phyloP scores from a whole-genome alignment of 2,797 vertebrate genomes.

The Acanthurus leucopareius region DNA sequence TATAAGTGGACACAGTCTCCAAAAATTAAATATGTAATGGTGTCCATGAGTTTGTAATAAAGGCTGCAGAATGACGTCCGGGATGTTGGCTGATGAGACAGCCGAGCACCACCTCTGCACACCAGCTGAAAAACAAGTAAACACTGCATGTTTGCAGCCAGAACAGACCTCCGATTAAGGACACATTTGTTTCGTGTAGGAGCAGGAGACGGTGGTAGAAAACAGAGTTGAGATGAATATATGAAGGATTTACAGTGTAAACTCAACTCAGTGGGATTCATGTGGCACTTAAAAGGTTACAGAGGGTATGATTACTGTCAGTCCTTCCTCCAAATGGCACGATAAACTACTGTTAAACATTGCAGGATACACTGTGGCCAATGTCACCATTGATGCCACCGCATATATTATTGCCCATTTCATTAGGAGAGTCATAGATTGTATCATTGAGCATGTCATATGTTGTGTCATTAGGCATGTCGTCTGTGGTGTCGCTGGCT shows the following conservation, averaged over 20 bases:
- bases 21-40: constrained; percentile 2
- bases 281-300: constrained; percentile 76
- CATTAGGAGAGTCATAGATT: constrained; percentile 57
- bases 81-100: constrained; percentile 29
- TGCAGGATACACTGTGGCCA: constrained; percentile 76
- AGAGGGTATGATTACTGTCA: constrained; percentile 21
- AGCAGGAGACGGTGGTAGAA: constrained; percentile 6
- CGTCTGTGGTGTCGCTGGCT: constrained; percentile 57
- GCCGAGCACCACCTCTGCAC: constrained; percentile 19
- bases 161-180: constrained; percentile 26
- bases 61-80: constrained; percentile 46
- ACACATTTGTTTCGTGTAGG: constrained; percentile 38
- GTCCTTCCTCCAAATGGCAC: constrained; percentile 56
- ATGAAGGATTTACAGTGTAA: constrained; percentile 42
- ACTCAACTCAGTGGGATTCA: constrained; percentile 50
- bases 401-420: constrained; percentile 39
- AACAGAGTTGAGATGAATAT: constrained; percentile 36
- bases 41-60: constrained; percentile 26
- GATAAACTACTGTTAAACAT: constrained; percentile 62
- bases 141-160: constrained; percentile 12
- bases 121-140: not conserved
- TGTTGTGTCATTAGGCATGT: constrained; percentile 58
- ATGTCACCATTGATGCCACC: constrained; percentile 78
- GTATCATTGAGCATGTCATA: constrained; percentile 76
- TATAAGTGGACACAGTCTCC: constrained; percentile 44